These are phyloP conservation scores for Drosophila navojoa DNA, from an alignment of 1,140 invertebrate genomes.

Conservation along the genomic window DNA sequence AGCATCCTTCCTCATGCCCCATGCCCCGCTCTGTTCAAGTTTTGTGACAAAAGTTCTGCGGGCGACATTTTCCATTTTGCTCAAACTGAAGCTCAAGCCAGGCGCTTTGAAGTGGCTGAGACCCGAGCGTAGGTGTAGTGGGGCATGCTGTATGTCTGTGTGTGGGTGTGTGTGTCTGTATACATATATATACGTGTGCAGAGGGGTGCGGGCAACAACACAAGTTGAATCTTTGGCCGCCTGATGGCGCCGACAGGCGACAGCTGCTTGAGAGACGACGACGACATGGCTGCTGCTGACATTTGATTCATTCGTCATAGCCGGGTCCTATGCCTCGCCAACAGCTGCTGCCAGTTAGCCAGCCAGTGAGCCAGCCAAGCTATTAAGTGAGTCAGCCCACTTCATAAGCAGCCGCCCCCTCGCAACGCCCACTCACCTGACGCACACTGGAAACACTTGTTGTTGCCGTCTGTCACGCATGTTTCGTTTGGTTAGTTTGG, in stretches of 20 bases:
- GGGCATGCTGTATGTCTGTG: not conserved
- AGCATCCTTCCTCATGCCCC: not conserved
- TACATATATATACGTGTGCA: not conserved
- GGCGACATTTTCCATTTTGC: conserved; percentile 80
- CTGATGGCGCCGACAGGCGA: conserved; percentile 74
- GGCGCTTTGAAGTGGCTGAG: conserved; percentile 71
- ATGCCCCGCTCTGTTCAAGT: conserved; percentile 58
- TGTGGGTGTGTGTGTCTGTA: not conserved
- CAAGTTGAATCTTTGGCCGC: conserved; percentile 42
- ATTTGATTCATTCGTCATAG: conserved; percentile 82
- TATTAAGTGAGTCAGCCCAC: conserved; percentile 71
- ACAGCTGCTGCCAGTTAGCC: conserved; percentile 58
- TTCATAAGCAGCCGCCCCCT: not conserved
- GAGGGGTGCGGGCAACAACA: conserved; percentile 10
- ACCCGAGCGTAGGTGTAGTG: conserved; percentile 3
- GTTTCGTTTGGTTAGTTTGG: conserved; percentile 44
- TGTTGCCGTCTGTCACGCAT: conserved; percentile 60
- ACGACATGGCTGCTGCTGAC: conserved; percentile 75
- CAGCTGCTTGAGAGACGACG: conserved; percentile 80
- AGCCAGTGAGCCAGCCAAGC: conserved; percentile 26
- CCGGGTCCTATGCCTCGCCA: conserved; percentile 41
- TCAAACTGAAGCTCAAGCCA: conserved; percentile 65
- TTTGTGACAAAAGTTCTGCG: conserved; percentile 78
- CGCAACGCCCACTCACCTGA: conserved; percentile 33
- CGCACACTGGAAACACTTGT: conserved; percentile 72